A percentile compares a stretch with the other conserved stretches of the same genome.
Evolutionary conservation across 2,113 vertebrate genomes (phyloP).

Genomic region (Eira barbara): DNA sequence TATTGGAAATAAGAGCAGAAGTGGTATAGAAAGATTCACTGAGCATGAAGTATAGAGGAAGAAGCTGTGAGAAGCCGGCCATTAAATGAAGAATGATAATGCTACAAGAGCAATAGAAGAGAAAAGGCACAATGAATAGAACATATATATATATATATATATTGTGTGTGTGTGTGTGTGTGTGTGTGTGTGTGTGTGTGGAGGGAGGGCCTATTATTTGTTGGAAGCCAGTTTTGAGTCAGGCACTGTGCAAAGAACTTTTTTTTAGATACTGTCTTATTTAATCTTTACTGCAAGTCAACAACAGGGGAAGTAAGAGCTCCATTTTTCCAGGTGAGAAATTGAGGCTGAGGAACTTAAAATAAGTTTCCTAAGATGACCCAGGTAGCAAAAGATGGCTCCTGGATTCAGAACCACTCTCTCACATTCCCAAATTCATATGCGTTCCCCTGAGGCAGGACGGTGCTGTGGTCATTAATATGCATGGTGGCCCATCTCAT

Average conservation of each 20-base stretch:
- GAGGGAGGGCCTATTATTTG: not conserved
- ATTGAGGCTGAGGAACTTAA: not conserved
- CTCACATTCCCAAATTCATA: not conserved
- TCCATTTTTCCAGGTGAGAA: not conserved
- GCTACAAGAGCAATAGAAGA: not conserved
- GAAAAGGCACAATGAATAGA: not conserved
- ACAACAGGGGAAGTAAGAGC: not conserved
- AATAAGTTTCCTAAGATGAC: not conserved
- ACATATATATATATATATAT: too few relatives aligned
- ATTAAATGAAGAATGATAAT: not conserved
- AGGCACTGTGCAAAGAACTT: not conserved
- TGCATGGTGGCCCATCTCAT: not conserved
- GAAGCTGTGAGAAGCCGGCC: not conserved
- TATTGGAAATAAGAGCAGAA: not conserved
- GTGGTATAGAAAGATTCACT: not conserved
- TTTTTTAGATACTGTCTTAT: not conserved
- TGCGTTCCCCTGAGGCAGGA: not conserved
- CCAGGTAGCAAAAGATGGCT: not conserved
- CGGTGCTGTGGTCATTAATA: not conserved
- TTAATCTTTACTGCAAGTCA: not conserved
- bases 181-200: too few relatives aligned
- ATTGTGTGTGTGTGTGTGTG: too few relatives aligned
- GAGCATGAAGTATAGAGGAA: not conserved
- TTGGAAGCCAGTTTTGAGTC: not conserved
- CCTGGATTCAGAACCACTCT: not conserved